Conservation (phyloP, 2,113 vertebrate genomes). For the Hemicordylus capensis region DNA sequence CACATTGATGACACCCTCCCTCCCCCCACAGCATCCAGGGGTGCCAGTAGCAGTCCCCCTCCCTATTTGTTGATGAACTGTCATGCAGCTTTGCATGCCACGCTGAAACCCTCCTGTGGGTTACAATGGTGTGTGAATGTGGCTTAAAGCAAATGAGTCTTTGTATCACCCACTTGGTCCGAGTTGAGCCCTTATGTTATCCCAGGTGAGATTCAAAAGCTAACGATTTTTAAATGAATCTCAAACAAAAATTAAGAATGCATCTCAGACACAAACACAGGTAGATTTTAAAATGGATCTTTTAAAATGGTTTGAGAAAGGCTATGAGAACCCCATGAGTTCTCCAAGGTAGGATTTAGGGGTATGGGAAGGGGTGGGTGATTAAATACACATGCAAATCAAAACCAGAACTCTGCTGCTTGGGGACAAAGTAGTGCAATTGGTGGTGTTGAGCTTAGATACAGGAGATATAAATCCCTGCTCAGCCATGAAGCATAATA, state of each 20-base stretch:
- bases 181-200: not conserved
- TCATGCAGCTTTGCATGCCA: not conserved
- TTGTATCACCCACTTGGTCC: not conserved
- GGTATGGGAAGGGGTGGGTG: not conserved
- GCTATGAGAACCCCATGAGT: not conserved
- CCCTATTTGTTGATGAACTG: not conserved
- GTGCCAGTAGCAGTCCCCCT: not conserved
- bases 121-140: not conserved
- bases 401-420: not conserved
- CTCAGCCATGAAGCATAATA: not conserved
- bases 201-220: no score
- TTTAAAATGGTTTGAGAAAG: no score
- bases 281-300: not conserved
- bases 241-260: no score
- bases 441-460: not conserved
- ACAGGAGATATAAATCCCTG: not conserved
- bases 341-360: not conserved
- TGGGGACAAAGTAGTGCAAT: not conserved
- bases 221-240: no score
- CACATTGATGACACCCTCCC: not conserved
- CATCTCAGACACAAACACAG: not conserved
- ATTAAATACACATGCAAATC: not conserved
- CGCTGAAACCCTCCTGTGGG: not conserved
- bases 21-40: not conserved
- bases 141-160: not conserved